Percentiles rank a stretch among this genome's conserved stretches.
Conservation (phyloP, 2,797 vertebrate genomes). For the Epinephelus awoara region DNA sequence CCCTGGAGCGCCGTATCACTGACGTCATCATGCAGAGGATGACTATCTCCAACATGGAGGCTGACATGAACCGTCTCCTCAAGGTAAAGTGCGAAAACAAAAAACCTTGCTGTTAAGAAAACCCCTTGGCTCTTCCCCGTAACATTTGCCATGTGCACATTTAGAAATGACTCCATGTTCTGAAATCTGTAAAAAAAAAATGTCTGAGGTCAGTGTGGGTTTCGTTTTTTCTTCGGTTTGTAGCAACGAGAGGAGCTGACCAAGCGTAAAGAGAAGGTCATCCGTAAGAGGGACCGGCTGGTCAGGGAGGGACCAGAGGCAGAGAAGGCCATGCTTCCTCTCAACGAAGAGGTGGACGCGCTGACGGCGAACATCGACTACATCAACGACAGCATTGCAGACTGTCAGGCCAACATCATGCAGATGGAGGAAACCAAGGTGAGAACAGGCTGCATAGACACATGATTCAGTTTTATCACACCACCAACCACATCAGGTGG, state of each 20-base stretch:
- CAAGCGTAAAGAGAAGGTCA: slow-evolving; percentile 94
- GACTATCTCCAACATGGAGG: slow-evolving; percentile 99
- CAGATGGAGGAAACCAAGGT: slow-evolving; percentile 99
- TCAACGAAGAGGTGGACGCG: slow-evolving; percentile 95
- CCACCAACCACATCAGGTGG: too few species aligned
- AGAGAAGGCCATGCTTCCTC: slow-evolving; percentile 87
- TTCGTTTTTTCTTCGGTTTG: neutral
- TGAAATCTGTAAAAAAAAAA: neutral
- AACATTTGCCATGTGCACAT: neutral
- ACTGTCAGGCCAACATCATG: slow-evolving; percentile 99
- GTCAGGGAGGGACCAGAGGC: slow-evolving; percentile 86
- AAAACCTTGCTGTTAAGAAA: too few species aligned
- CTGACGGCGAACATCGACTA: slow-evolving; percentile 97
- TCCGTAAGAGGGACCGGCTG: slow-evolving; percentile 90
- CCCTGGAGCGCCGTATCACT: slow-evolving; percentile 93
- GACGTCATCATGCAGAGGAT: slow-evolving; percentile 98
- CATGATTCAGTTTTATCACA: neutral
- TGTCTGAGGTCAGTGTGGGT: neutral
- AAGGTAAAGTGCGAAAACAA: slow-evolving; percentile 83
- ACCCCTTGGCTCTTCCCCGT: too few species aligned
- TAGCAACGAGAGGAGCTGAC: slow-evolving; percentile 99
- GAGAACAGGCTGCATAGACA: neutral
- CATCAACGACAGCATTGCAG: slow-evolving; percentile 96
- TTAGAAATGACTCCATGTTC: neutral
- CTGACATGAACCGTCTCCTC: slow-evolving; percentile 96